Conservation (phyloP, 2,113 vertebrate species). For the Hemiprocne comata region DNA sequence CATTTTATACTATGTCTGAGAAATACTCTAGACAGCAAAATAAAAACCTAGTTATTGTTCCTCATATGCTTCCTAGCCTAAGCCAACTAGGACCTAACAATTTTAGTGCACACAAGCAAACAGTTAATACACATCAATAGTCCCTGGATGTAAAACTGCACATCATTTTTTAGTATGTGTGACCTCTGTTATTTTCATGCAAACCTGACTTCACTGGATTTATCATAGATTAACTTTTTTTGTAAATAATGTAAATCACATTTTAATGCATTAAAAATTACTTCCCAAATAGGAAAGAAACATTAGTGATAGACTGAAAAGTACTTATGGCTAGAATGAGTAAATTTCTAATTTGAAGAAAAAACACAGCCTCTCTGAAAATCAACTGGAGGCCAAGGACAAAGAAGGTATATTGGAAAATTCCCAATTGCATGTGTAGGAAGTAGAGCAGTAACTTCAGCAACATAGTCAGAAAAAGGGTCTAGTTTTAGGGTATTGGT, state of each 20-base stretch:
- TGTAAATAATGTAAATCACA: neutral
- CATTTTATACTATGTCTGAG: neutral
- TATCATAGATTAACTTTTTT: neutral
- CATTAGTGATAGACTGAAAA: neutral
- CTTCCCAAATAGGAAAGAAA: neutral
- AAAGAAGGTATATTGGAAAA: neutral
- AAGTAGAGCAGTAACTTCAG: neutral
- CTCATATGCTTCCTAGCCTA: neutral
- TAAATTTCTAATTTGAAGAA: neutral
- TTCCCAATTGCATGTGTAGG: accelerated
- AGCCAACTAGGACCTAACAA: neutral
- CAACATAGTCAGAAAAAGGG: neutral
- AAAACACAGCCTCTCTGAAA: neutral
- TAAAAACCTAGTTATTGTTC: neutral
- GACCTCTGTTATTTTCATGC: neutral
- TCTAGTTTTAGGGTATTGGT: neutral
- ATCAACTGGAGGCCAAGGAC: neutral
- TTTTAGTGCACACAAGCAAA: neutral
- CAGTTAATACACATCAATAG: neutral
- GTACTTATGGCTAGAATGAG: neutral
- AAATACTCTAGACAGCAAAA: neutral
- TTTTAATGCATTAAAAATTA: neutral
- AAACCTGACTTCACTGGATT: neutral
- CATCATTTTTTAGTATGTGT: neutral
- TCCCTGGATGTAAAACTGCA: neutral